Evolutionary conservation across 2,113 vertebrate genomes (phyloP).

Genomic region (Boleophthalmus pectinirostris): DNA sequence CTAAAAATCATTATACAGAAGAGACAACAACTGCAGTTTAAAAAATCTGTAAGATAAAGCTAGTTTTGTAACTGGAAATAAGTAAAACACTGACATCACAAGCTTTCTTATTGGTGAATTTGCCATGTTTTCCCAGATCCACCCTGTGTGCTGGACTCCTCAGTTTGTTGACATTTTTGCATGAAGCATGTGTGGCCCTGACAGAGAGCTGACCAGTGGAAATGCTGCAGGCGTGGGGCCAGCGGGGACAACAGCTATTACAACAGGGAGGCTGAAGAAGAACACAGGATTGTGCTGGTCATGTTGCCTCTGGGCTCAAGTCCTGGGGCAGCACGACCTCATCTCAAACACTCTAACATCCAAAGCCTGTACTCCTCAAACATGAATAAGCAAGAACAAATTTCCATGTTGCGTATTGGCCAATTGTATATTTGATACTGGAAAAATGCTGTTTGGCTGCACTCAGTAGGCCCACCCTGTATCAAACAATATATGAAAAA

Average conservation of each 20-base stretch:
- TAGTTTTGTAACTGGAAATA: background rate
- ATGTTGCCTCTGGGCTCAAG: constrained; percentile 54
- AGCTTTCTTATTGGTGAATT: background rate
- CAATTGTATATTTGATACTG: constrained; percentile 20
- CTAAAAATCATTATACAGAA: background rate
- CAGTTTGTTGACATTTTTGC: constrained; percentile 66
- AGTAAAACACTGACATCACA: background rate
- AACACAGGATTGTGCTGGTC: constrained; percentile 55
- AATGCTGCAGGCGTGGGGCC: constrained; percentile 59
- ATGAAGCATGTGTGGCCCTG: constrained; percentile 55
- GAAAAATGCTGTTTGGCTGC: constrained; percentile 21
- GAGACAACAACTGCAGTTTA: background rate
- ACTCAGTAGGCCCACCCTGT: background rate
- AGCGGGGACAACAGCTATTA: constrained; percentile 67
- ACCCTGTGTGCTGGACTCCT: constrained; percentile 17
- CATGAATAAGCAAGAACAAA: constrained; percentile 41
- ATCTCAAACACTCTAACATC: constrained; percentile 48
- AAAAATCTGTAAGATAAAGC: background rate
- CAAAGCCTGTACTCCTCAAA: constrained; percentile 58
- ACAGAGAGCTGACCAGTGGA: constrained; percentile 55
- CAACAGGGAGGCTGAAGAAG: constrained; percentile 67
- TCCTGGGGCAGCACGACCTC: constrained; percentile 69
- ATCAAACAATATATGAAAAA: background rate
- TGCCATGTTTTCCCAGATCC: constrained; percentile 19
- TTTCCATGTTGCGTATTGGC: constrained; percentile 32